These are phyloP conservation scores for Turritopsis rubra DNA, from an alignment of 30 jellyfish, hydroid and myxozoan genomes.

Conservation along the genomic window DNA sequence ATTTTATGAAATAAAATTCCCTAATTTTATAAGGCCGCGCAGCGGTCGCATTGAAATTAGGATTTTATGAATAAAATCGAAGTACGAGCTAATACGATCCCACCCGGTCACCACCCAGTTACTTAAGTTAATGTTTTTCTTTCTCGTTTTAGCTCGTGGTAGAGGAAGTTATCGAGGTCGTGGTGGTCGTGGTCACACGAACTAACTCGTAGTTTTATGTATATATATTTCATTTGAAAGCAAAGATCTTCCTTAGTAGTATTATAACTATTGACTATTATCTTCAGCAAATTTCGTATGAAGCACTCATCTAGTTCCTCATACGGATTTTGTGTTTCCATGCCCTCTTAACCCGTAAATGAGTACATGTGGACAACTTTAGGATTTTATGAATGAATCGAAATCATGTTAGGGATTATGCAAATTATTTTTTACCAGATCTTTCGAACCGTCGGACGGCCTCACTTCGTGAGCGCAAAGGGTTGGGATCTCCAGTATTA, in stretches of 20 bases:
- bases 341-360: neutral
- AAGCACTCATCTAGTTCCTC: neutral
- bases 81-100: conserved; percentile 12
- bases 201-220: neutral
- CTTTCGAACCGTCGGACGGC: neutral
- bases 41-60: conserved; percentile 8
- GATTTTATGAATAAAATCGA: conserved; percentile 11
- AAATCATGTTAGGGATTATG: neutral
- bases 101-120: conserved; percentile 11
- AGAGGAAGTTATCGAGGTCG: neutral
- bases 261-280: neutral
- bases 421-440: neutral
- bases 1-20: neutral
- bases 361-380: neutral
- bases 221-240: neutral
- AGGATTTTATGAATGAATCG: neutral
- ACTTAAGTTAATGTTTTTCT: neutral
- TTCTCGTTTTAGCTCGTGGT: neutral
- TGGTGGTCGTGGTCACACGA: neutral
- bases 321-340: neutral
- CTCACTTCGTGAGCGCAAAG: neutral
- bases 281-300: neutral
- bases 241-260: neutral
- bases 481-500: too few species aligned
- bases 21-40: conserved; percentile 10